phyloP scores from a whole-genome alignment of 2,113 vertebrate genomes.

The Scopus umbretta region DNA sequence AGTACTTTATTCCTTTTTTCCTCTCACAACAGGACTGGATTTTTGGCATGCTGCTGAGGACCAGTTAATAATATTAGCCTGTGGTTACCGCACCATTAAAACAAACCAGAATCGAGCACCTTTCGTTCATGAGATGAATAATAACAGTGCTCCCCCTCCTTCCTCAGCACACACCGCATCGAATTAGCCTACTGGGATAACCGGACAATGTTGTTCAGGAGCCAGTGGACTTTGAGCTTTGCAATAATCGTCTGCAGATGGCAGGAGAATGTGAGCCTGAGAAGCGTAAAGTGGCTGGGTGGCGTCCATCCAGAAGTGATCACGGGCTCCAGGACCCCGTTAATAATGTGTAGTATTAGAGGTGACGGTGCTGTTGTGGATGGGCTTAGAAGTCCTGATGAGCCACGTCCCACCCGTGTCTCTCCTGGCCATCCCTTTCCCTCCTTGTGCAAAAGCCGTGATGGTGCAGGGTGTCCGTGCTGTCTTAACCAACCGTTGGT shows the following conservation, averaged over 20 bases:
- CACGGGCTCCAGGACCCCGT: accelerated
- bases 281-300: background rate
- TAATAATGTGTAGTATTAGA: background rate
- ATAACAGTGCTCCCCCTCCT: background rate
- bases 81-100: background rate
- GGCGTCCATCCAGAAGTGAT: background rate
- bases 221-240: background rate
- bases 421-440: background rate
- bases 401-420: accelerated
- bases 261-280: background rate
- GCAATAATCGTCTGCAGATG: background rate
- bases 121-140: background rate
- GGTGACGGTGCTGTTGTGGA: background rate
- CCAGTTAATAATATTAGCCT: background rate
- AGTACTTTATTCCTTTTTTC: background rate
- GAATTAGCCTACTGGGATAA: background rate
- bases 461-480: background rate
- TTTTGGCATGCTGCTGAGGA: background rate
- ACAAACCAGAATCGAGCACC: background rate
- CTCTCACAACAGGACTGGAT: background rate
- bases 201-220: background rate
- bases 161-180: background rate
- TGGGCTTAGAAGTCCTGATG: background rate
- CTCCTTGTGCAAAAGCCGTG: too few relatives aligned
- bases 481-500: background rate